Evolutionary conservation across 2,113 vertebrate species (phyloP), one percentile per base, ranked within the genome.

Genomic region (Gnathonemus echidnorhynchus): DNA sequence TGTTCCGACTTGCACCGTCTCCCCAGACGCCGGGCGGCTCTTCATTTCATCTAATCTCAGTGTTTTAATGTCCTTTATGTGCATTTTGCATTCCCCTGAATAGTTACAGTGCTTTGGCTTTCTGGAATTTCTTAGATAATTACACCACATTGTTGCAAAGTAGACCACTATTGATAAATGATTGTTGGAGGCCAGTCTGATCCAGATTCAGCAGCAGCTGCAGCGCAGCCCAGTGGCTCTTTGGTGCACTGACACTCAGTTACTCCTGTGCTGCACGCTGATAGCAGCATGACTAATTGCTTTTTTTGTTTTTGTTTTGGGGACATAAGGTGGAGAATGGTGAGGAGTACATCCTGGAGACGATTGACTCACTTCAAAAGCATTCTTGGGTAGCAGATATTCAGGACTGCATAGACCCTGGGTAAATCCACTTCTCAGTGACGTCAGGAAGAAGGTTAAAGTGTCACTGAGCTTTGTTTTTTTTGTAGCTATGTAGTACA

Each of bases 371-470:
- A 0, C 95, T 99, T 92, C 98, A 99, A 96, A 99, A 99, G 90
- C 98, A 99, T 95, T 99, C 98, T 0, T 99, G 98, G 98, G 98
- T 99, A 90, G 98, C 98, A 0, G 98, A 99, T 89, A 99, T 99
- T 94, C 98, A 99, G 94, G 98, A 99, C 96, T 99, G 98, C 92
- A 98, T 97, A 11, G 98, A 99, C 92, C 98, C 98, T 0, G 98
- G 98, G 98, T 99, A 96, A 98, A 93, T 89, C 91, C 92, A 92
- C 92, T 90, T 90, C 92, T 94, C 89, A 91, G 90, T 87, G 91
- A 52, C 31, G 31, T 77, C 15, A 17, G 70, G 62, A 70, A 66
- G 62, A 15, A 21, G 21, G 39, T 84, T 24, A 84, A 21, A 48
- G 35, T 11, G 62, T 31, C n/a, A 70, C 62, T 27, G 9, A 70